Evolutionary conservation across 1,140 invertebrate genomes (phyloP), one percentile per base, ranked within the genome.

Genomic region (Cotesia chilonis): DNA sequence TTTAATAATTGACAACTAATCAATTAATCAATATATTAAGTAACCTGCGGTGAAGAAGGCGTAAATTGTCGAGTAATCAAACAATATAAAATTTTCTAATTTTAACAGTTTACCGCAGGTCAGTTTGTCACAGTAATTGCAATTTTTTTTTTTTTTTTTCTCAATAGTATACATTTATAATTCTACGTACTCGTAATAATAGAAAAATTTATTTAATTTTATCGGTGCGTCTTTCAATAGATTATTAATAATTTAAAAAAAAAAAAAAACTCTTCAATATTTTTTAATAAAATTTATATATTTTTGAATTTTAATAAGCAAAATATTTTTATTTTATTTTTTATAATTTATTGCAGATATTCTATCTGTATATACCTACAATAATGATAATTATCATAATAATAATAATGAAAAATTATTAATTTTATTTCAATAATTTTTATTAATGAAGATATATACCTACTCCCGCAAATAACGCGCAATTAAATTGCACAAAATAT

Each of bases 1-100:
- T 83, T 83, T 81, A 81, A 82, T 85, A 85, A 86, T 86, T 86
- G 85, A 86, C 84, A 80, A 80, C 84, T 84, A 86, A 86, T 78
- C 80, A 83, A 85, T 85, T 82, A 82, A 84, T 81, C 83, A 78
- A 77, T 82, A 80, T 82, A 80, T 65, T 35, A 78, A 79, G 80
- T 80, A 82, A 81, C 75, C 79, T 79, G 70, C 68, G 63, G 79
- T 79, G 80, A 81, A 82, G 79, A 85, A 85, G 83, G 82, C 83
- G 80, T 82, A 81, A 84, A 83, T 75, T 79, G 82, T 76, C 79
- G 83, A 81, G 82, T 78, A 79, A 82, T 82, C 73, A 82, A 85
- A 84, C 81, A 81, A 85, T 81, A 84, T 84, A 84, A 85, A 85
- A 78, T 84, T 84, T 81, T 79, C 81, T 83, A 86, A 85, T 82